Evolutionary conservation across 2,113 vertebrate genomes (phyloP).

Genomic region (Prunella himalayana): DNA sequence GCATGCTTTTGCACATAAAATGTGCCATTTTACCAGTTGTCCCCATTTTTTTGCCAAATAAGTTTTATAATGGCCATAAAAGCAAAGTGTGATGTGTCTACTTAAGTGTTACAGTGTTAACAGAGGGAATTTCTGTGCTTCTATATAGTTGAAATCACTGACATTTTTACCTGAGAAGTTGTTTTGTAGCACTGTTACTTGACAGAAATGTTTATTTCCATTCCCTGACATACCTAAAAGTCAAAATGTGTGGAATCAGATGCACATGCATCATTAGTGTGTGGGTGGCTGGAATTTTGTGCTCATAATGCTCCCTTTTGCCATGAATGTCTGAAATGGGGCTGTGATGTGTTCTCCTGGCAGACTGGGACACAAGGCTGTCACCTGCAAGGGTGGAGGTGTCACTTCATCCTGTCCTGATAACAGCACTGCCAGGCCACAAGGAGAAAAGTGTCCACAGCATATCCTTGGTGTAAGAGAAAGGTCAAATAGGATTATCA

Average conservation of each 20-base stretch:
- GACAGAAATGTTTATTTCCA: constrained; percentile 1
- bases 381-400: not conserved
- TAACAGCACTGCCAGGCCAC: not conserved
- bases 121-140: not conserved
- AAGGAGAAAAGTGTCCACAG: not conserved
- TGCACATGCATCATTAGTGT: not conserved
- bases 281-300: not conserved
- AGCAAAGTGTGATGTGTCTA: constrained; percentile 5
- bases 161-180: constrained; percentile 12
- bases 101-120: constrained; percentile 20
- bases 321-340: not conserved
- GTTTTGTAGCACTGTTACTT: not conserved
- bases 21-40: not conserved
- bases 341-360: not conserved
- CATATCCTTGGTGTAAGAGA: not conserved
- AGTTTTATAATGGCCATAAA: constrained; percentile 46
- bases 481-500: not conserved
- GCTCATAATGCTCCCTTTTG: not conserved
- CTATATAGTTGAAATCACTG: constrained; percentile 11
- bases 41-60: not conserved
- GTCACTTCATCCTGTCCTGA: not conserved
- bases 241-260: not conserved
- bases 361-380: not conserved
- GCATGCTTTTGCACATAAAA: constrained; percentile 28
- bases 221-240: not conserved